Conservation (phyloP, 2,888 invertebrate genomes). For the Lydus trimaculatus region DNA sequence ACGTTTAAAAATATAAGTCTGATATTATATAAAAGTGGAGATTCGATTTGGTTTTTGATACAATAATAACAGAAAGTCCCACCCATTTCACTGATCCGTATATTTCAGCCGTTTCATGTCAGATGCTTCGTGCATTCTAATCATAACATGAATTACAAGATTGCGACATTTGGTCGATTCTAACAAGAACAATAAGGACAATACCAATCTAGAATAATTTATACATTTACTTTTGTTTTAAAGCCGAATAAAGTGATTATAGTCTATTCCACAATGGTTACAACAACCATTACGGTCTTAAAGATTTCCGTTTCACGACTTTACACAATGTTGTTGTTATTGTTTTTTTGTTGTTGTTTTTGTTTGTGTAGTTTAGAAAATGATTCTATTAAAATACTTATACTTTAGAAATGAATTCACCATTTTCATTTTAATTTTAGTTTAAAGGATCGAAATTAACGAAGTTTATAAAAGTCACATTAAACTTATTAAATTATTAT, state of each 20-base stretch:
- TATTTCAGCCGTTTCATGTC: slow-evolving; percentile 31
- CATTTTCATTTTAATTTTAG: background rate
- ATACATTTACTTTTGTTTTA: slow-evolving; percentile 4
- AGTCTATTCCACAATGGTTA: background rate
- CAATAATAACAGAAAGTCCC: slow-evolving; percentile 27
- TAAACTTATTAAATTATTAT: background rate
- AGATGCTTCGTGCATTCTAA: slow-evolving; percentile 31
- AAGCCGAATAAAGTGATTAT: slow-evolving; percentile 2
- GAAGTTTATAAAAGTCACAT: background rate
- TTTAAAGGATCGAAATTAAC: background rate
- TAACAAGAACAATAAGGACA: slow-evolving; percentile 5
- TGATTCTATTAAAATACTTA: background rate
- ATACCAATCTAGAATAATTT: slow-evolving; percentile 2
- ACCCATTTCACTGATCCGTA: slow-evolving; percentile 30
- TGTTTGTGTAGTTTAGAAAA: background rate
- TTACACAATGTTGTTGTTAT: slow-evolving; percentile 5
- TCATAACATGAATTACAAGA: slow-evolving; percentile 25
- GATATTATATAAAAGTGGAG: slow-evolving; percentile 28
- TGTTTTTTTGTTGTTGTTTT: background rate
- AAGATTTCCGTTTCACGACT: slow-evolving; percentile 4
- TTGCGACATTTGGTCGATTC: slow-evolving; percentile 6
- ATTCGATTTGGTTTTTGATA: slow-evolving; percentile 25
- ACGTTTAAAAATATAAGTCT: no score
- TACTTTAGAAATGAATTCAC: background rate
- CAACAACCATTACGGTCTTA: background rate